Evolutionary conservation across 2,113 vertebrate genomes (phyloP), one percentile per base, ranked within the genome.

Genomic region (Ancistrus triradiatus): DNA sequence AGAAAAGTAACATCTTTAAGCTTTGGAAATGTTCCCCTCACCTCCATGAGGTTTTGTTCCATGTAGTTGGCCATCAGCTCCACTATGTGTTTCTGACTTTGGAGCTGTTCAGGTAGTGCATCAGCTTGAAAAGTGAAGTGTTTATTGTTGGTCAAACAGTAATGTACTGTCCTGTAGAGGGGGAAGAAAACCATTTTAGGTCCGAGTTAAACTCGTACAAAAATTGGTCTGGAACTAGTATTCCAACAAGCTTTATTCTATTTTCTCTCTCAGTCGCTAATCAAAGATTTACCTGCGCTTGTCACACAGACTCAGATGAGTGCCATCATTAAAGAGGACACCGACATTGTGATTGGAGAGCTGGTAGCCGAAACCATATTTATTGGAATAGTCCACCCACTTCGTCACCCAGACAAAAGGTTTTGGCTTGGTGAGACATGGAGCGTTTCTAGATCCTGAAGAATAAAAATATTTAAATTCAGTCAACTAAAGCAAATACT

Each of bases 321-420:
- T 98, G 74, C 96, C 96, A 0, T 97, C 91, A 2, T 98, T 98
- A 87, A 97, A 98, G 56, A 98, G 91, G 44, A 98, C 94, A 0
- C 95, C 93, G 0, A 98, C 92, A 11, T 84, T 92, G 70, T 86
- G 90, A 87, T 95, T 95, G 31, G 95, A 98, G 27, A 98, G 92
- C 76, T 98, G 94, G 74, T 98, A 98, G 46, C 95, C 96, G 67
- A 98, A 98, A 27, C 96, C 96, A 0, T 95, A 98, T 78, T 98
- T 98, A 84, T 98, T 98, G 40, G 95, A 98, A 75, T 98, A 98
- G 77, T 98, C 95, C 0, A 98, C 93, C 96, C 96, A 99, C 78
- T 99, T 99, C 63, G 92, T 98, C 74, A 99, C 96, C 96, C 96
- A 99, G 49, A 96, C 82, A 61, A 98, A 94, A 52, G 91, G 90